A percentile compares a stretch with the other conserved stretches of the same genome.
Evolutionary conservation across 2,113 vertebrate species (phyloP).

Genomic region (Sinocyclocheilus rhinocerous): DNA sequence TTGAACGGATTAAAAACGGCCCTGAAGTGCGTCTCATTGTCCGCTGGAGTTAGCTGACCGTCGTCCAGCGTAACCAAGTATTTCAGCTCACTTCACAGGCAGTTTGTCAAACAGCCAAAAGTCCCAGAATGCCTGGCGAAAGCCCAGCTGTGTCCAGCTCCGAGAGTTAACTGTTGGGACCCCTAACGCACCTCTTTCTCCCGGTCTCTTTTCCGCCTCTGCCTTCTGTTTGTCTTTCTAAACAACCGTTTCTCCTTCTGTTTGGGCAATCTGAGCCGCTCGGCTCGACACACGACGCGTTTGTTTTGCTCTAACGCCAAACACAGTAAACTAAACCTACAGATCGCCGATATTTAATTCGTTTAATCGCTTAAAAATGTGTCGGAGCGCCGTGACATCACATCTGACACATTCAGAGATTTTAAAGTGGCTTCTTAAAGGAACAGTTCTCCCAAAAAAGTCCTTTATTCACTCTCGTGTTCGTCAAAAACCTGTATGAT

Average conservation of each 20-base stretch:
- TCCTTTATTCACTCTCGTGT: background rate
- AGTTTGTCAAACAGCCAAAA: conserved; percentile 64
- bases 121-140: conserved; percentile 69
- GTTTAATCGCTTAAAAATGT: background rate
- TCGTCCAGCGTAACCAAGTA: conserved; percentile 25
- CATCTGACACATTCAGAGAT: background rate
- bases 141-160: conserved; percentile 59
- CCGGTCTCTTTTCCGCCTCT: background rate
- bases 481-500: background rate
- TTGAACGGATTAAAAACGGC: background rate
- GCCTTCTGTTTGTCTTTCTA: background rate
- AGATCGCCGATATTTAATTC: background rate
- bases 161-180: conserved; percentile 44
- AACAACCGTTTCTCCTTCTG: background rate
- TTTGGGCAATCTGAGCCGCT: background rate
- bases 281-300: background rate
- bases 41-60: conserved; percentile 10
- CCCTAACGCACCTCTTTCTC: background rate
- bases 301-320: background rate
- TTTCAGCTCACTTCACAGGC: conserved; percentile 56
- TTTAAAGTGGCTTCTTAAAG: background rate
- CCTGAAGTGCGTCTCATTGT: background rate
- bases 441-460: background rate
- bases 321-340: background rate
- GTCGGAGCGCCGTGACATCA: background rate